Evolutionary conservation across 2,888 invertebrate species (phyloP), one percentile per base, ranked within the genome.

Genomic region (Agelastica alni): DNA sequence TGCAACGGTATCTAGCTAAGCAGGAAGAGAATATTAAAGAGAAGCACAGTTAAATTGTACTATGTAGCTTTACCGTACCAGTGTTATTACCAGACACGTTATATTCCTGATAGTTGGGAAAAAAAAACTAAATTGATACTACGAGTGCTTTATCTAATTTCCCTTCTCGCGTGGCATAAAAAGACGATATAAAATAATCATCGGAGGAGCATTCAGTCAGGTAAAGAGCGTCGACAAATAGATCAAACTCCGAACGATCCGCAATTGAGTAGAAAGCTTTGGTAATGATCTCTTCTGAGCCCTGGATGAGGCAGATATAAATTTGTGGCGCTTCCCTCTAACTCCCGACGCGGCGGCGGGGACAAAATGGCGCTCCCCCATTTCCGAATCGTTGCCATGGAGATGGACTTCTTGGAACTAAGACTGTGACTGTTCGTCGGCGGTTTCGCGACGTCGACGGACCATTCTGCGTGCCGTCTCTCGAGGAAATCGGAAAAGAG

Each of bases 251-350:
- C 70, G 68, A 72, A 71, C 73, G 75, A 77, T 77, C 77, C 77
- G 74, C 77, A 77, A 77, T 77, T 77, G 77, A 77, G 77, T 77
- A 77, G 77, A 77, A 77, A 77, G 77, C 77, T 77, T 77, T 76
- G 75, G 77, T 77, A 77, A 77, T 77, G 80, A 80, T 75, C 75
- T 76, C 77, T 76, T 73, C 68, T 74, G 72, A 74, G 79, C 77
- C 78, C 73, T 69, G 77, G 78, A 74, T 75, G 77, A 76, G 76
- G 79, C 79, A 76, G 77, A 77, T 77, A 76, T 75, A 77, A 75
- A 77, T 77, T 77, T 77, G 77, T 75, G 77, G 77, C 77, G 76
- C 74, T 75, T 72, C 72, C 28, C 74, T 74, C 75, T 75, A 75
- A 75, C 76, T 73, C 75, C 73, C 53, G 63, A 51, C 60, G 60